phyloP scores from a whole-genome alignment of 2,797 vertebrate genomes.

The Enteromius treurensis region DNA sequence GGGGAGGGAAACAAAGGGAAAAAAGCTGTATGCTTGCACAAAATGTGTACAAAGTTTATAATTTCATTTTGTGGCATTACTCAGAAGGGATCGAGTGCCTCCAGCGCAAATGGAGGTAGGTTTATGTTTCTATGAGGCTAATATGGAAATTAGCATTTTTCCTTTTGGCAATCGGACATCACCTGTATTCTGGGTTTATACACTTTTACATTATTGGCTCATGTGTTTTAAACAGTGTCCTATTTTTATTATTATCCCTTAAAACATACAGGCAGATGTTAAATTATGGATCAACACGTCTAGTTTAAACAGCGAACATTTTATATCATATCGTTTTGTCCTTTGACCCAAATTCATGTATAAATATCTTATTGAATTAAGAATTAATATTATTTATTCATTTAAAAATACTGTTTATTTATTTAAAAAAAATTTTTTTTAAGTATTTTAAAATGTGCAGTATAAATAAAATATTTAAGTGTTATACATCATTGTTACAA shows the following conservation, averaged over 20 bases:
- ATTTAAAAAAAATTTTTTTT: no score
- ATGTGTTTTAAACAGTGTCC: background rate
- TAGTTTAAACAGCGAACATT: background rate
- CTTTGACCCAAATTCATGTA: background rate
- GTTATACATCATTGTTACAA: background rate
- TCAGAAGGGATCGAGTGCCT: background rate
- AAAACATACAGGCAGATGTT: no score
- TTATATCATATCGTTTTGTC: background rate
- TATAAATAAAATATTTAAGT: background rate
- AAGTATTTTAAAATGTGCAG: background rate
- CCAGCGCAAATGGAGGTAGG: constrained; percentile 51
- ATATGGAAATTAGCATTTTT: background rate
- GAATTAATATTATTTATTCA: background rate
- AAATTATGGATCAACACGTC: background rate
- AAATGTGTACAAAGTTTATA: constrained; percentile 60
- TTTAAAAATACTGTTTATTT: background rate
- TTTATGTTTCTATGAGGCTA: constrained; percentile 4
- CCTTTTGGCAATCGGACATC: background rate
- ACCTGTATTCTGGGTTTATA: background rate
- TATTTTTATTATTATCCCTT: no score
- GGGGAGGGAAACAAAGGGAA: constrained; percentile 10
- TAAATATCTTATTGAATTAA: background rate
- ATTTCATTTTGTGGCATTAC: constrained; percentile 12
- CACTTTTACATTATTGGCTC: background rate
- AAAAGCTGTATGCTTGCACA: constrained; percentile 16